Evolutionary conservation across 1,140 invertebrate genomes (phyloP).

Genomic region (Drosophila micromelanica): DNA sequence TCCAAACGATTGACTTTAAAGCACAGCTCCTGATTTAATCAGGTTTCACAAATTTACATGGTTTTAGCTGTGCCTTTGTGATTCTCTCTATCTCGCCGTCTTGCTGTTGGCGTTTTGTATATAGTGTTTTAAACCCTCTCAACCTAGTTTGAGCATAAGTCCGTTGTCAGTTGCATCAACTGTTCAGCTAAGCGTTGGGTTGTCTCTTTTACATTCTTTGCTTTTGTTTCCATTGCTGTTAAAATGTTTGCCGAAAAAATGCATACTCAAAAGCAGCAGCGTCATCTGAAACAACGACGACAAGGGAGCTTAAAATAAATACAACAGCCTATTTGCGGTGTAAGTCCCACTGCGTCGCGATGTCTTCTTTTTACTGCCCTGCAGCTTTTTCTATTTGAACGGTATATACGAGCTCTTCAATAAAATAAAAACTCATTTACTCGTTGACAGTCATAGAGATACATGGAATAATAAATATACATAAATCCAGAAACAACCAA

Average conservation of each 20-base stretch:
- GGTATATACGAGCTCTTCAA: no score
- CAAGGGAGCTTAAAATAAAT: slow-evolving; percentile 26
- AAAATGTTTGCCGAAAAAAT: slow-evolving; percentile 8
- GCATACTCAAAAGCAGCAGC: slow-evolving; percentile 31
- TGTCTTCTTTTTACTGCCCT: not conserved
- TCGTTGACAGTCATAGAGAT: no score
- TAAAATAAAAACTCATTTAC: no score
- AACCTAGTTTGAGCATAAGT: slow-evolving; percentile 19
- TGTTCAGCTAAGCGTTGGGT: slow-evolving; percentile 9
- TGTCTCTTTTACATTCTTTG: not conserved
- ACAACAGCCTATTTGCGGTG: slow-evolving; percentile 29
- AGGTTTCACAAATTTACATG: not conserved
- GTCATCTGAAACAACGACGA: slow-evolving; percentile 1
- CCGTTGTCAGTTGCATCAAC: slow-evolving; percentile 41
- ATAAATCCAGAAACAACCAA: no score
- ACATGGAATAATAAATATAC: no score
- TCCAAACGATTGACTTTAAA: not conserved
- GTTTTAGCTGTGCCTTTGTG: not conserved
- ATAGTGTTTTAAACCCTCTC: slow-evolving; percentile 25
- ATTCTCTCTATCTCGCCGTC: not conserved
- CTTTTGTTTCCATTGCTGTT: not conserved
- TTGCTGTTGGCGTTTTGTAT: slow-evolving; percentile 7
- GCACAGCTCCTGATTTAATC: slow-evolving; percentile 6
- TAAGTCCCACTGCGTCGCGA: slow-evolving; percentile 6
- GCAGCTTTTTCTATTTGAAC: not conserved